These are phyloP conservation scores for Vesta saturnalis DNA, from an alignment of 2,888 invertebrate species.

Conservation along the genomic window DNA sequence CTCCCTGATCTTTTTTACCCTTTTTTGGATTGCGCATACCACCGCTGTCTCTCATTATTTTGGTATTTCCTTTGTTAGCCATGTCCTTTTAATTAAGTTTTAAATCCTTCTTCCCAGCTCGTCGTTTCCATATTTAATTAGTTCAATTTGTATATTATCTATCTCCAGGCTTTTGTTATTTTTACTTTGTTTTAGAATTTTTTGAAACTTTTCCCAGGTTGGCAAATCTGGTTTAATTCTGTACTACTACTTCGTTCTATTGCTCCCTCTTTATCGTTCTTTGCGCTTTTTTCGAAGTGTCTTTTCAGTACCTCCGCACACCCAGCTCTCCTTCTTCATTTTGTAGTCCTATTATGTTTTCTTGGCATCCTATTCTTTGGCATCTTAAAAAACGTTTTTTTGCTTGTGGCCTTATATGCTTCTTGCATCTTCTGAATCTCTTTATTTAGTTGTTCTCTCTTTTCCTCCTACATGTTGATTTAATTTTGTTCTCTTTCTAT, in stretches of 20 bases:
- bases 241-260: neutral
- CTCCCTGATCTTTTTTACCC: neutral
- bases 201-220: too few species aligned
- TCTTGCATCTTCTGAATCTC: neutral
- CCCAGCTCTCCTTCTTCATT: neutral
- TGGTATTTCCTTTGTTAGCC: too few species aligned
- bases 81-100: too few species aligned
- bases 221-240: neutral
- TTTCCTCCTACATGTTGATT: neutral
- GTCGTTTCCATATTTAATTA: neutral
- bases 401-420: neutral
- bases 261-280: neutral
- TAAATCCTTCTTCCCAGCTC: too few species aligned
- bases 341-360: neutral
- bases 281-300: neutral
- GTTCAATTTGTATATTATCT: neutral
- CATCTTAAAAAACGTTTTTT: neutral
- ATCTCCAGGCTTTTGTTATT: too few species aligned
- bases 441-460: too few species aligned
- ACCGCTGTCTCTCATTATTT: neutral
- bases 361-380: neutral
- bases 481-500: neutral
- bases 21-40: neutral
- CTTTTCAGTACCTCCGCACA: neutral
- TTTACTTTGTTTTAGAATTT: too few species aligned